Evolutionary conservation across 2,888 invertebrate species (phyloP).

Genomic region (Meiosimyza platycephala): DNA sequence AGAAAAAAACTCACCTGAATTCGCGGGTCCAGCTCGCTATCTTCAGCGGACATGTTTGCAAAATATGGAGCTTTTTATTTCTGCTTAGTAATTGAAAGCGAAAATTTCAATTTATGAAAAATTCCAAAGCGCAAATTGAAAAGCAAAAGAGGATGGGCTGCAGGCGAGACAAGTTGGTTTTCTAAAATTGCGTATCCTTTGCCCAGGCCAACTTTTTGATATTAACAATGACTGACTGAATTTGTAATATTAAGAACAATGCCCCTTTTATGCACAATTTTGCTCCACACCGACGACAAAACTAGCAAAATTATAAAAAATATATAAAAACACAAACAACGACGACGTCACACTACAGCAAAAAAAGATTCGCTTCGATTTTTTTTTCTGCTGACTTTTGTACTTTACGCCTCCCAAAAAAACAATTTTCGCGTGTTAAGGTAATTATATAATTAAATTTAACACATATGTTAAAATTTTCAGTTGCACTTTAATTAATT

Average conservation of each 20-base stretch:
- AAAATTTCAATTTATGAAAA: conserved; percentile 11
- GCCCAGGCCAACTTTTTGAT: not conserved
- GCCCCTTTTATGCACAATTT: not conserved
- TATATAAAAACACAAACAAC: conserved; percentile 4
- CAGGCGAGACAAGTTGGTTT: not conserved
- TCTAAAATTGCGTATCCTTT: not conserved
- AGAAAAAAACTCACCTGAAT: conserved; percentile 59
- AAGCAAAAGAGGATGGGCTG: not conserved
- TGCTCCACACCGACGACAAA: not conserved
- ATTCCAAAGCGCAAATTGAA: conserved; percentile 2
- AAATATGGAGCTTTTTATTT: not conserved
- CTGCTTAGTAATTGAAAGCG: not conserved
- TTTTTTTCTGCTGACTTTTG: not conserved
- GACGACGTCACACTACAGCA: conserved; percentile 5
- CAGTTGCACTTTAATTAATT: conserved; percentile 8
- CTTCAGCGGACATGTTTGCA: conserved; percentile 51
- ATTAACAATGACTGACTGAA: too few relatives aligned
- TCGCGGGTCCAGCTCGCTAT: conserved; percentile 65
- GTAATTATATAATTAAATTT: not conserved
- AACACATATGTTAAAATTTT: not conserved
- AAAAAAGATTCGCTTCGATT: conserved; percentile 8
- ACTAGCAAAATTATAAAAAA: not conserved
- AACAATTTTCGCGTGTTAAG: too few relatives aligned
- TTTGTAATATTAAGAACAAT: too few relatives aligned
- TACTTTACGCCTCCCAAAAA: not conserved